Percentiles rank a stretch among this genome's conserved stretches.
Conservation (phyloP, 2,113 vertebrate species). For the Cinclus cinclus region DNA sequence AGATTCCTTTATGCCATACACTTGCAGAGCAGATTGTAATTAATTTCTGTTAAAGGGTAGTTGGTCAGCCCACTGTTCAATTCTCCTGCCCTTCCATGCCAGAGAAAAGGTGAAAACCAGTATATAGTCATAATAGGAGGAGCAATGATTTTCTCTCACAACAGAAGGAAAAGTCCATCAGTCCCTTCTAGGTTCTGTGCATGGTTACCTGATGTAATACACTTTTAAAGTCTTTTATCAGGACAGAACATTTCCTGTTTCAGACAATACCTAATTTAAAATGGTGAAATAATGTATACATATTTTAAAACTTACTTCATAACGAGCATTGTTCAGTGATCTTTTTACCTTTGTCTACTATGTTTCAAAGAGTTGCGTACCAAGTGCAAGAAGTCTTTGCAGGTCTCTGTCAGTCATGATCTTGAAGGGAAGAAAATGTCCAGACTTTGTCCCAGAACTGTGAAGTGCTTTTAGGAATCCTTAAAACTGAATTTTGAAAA, state of each 20-base stretch:
- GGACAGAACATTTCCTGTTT: neutral
- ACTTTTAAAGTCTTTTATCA: neutral
- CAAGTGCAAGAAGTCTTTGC: neutral
- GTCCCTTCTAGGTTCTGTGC: neutral
- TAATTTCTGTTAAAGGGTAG: rapidly evolving
- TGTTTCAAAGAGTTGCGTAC: neutral
- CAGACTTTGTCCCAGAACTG: neutral
- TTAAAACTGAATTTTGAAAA: neutral
- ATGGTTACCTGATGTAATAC: neutral
- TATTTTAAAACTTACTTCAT: neutral
- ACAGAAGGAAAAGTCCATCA: neutral
- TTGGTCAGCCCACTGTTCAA: neutral
- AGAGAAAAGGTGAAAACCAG: neutral
- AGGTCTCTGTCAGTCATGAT: neutral
- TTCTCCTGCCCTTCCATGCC: neutral
- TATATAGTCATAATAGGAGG: too few species aligned
- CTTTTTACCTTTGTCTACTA: neutral
- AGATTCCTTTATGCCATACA: neutral
- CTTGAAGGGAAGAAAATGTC: neutral
- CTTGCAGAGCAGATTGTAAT: neutral
- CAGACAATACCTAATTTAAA: neutral
- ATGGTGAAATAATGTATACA: neutral
- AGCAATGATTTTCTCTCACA: neutral
- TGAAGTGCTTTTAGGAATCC: neutral
- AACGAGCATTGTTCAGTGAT: neutral